These are phyloP conservation scores for Crotalus viridis DNA, from an alignment of 2,113 vertebrate genomes.

Conservation along the genomic window DNA sequence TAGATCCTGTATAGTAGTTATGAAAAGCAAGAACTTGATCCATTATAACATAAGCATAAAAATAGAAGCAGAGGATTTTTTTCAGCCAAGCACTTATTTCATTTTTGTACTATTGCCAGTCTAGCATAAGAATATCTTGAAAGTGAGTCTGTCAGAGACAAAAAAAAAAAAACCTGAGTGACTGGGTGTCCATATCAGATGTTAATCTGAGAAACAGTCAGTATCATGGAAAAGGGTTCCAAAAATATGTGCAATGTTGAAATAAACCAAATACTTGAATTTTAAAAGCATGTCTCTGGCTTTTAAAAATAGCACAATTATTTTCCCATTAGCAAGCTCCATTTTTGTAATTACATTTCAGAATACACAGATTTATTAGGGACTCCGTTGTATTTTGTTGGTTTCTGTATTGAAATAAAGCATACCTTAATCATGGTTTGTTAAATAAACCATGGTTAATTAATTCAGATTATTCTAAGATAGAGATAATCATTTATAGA, in stretches of 20 bases:
- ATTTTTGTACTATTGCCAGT: background rate
- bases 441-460: background rate
- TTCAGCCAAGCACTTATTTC: slow-evolving; percentile 1
- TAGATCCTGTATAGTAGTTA: background rate
- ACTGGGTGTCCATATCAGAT: background rate
- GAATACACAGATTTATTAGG: background rate
- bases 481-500: background rate
- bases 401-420: background rate
- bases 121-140: background rate
- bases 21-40: background rate
- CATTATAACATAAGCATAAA: background rate
- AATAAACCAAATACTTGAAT: background rate
- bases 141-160: background rate
- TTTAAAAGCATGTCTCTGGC: background rate
- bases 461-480: background rate
- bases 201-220: slow-evolving; percentile 5
- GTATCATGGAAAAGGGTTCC: slow-evolving; percentile 1
- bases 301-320: background rate
- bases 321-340: background rate
- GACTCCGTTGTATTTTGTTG: background rate
- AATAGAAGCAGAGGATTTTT: background rate
- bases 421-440: background rate
- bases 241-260: slow-evolving; percentile 12
- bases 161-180: background rate
- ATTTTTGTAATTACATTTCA: background rate